Conservation (phyloP, 2,113 vertebrate species). For the Eurypyga helias region DNA sequence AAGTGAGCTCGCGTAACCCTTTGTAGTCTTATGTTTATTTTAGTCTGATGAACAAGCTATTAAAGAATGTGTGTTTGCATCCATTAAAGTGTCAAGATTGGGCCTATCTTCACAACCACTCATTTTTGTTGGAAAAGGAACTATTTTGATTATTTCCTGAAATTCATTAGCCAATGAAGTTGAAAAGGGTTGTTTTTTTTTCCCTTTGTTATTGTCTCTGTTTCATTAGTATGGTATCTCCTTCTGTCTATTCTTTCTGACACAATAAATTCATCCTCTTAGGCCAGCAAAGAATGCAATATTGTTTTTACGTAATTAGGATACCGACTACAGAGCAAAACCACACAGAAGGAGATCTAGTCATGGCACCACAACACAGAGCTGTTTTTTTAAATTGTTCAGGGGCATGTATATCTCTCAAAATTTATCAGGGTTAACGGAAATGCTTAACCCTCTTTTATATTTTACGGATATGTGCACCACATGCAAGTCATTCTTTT, state of each 20-base stretch:
- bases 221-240: constrained; percentile 33
- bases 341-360: neutral
- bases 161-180: constrained; percentile 19
- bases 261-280: constrained; percentile 33
- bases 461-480: neutral
- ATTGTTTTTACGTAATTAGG: neutral
- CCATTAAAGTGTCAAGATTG: neutral
- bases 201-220: constrained; percentile 31
- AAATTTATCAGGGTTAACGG: neutral
- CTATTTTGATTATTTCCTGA: constrained; percentile 40
- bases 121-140: constrained; percentile 59
- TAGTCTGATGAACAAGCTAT: constrained; percentile 16
- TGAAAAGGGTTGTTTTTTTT: neutral
- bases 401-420: neutral
- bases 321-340: neutral
- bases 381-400: constrained; percentile 3
- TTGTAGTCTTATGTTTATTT: constrained; percentile 13
- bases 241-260: constrained; percentile 38
- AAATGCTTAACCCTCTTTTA: neutral
- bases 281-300: neutral
- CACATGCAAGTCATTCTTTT: neutral
- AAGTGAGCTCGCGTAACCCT: neutral
- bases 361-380: neutral
- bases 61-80: constrained; percentile 27
- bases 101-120: constrained; percentile 33